Percentiles rank a stretch among this genome's conserved stretches.
Evolutionary conservation across 1,140 invertebrate genomes (phyloP).

Genomic region (Sycobia sp.): DNA sequence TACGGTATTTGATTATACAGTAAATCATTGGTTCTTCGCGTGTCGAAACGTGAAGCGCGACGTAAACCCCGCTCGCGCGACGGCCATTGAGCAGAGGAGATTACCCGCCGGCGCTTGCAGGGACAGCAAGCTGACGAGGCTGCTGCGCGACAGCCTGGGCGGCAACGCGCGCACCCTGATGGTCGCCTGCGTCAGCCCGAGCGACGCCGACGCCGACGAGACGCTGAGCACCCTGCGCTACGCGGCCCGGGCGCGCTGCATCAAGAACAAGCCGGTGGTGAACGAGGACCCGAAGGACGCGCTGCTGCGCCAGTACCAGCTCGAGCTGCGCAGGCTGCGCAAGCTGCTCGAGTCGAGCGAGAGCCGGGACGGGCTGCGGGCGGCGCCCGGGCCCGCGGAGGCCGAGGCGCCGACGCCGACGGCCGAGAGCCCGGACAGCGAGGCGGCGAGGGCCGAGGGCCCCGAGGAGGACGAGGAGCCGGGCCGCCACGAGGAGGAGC

Average conservation of each 20-base stretch:
- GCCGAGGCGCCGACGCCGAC: neutral
- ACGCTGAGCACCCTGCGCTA: constrained; percentile 86
- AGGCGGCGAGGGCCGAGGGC: neutral
- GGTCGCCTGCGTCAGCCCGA: constrained; percentile 91
- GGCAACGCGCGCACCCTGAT: constrained; percentile 94
- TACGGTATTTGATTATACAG: too few relatives aligned
- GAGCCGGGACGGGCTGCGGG: neutral
- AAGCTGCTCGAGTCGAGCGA: constrained; percentile 66
- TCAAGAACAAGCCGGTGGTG: constrained; percentile 89
- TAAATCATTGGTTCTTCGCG: too few relatives aligned
- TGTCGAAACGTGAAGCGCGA: too few relatives aligned
- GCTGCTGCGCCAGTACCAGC: constrained; percentile 84
- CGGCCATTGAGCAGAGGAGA: too few relatives aligned
- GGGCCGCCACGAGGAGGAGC: too few relatives aligned
- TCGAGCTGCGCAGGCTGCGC: constrained; percentile 80
- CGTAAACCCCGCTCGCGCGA: too few relatives aligned
- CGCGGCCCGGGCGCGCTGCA: constrained; percentile 91
- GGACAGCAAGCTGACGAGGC: constrained; percentile 90
- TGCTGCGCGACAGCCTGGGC: constrained; percentile 89
- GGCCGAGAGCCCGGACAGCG: neutral
- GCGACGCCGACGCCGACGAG: constrained; percentile 89
- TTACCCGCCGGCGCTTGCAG: constrained; percentile 53
- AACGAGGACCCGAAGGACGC: constrained; percentile 95
- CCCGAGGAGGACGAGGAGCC: neutral
- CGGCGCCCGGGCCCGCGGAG: neutral